Evolutionary conservation across 2,888 invertebrate species (phyloP).

Genomic region (Parascotia fuliginaria): DNA sequence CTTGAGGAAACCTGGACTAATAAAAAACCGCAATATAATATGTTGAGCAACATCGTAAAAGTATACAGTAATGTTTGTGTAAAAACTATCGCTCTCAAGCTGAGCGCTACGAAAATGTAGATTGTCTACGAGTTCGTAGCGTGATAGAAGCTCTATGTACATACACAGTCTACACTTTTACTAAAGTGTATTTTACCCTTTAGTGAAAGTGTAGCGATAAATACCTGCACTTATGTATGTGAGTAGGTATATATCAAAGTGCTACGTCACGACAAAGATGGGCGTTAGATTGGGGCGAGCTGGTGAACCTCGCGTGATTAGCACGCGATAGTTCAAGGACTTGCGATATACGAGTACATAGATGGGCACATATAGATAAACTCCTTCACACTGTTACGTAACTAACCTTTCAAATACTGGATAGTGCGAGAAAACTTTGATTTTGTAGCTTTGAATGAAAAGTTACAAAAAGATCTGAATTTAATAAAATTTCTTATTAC

Average conservation of each 20-base stretch:
- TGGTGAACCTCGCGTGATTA: conserved; percentile 52
- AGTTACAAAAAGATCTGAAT: too few species aligned
- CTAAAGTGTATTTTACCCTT: conserved; percentile 6
- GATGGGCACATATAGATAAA: conserved; percentile 37
- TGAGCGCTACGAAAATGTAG: conserved; percentile 5
- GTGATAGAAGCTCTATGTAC: too few species aligned
- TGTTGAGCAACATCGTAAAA: too few species aligned
- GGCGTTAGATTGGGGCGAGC: conserved; percentile 41
- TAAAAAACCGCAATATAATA: too few species aligned
- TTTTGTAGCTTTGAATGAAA: too few species aligned
- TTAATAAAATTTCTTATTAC: too few species aligned
- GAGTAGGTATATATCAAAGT: conserved; percentile 11
- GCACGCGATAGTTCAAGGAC: conserved; percentile 80
- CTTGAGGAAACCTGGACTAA: too few species aligned
- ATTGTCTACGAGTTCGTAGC: neutral
- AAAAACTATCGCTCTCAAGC: too few species aligned
- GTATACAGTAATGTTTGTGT: too few species aligned
- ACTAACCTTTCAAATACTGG: conserved; percentile 41
- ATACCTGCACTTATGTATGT: conserved; percentile 11
- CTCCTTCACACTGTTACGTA: conserved; percentile 47
- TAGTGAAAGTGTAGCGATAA: conserved; percentile 43
- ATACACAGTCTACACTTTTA: neutral
- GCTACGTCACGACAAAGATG: conserved; percentile 42
- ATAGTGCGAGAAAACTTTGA: too few species aligned
- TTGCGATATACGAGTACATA: conserved; percentile 39